These are phyloP conservation scores for Anguilla anguilla DNA, from an alignment of 2,797 vertebrate genomes.

Conservation along the genomic window DNA sequence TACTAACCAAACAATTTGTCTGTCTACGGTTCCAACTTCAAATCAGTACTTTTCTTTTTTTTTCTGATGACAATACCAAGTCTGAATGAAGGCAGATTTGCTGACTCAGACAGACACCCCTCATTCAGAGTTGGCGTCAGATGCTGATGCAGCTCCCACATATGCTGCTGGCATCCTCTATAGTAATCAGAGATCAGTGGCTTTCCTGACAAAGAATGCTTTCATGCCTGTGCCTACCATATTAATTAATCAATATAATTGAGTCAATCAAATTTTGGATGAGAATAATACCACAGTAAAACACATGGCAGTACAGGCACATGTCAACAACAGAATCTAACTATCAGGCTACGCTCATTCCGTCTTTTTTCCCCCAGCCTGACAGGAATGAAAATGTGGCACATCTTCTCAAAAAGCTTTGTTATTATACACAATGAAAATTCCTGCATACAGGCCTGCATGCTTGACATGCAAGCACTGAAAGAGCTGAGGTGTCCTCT, in stretches of 20 bases:
- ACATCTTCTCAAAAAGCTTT: neutral
- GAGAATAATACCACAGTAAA: neutral
- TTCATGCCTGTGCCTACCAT: neutral
- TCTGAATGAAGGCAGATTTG: too few species aligned
- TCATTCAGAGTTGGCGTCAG: neutral
- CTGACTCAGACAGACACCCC: too few species aligned
- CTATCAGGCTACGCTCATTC: neutral
- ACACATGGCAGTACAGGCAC: neutral
- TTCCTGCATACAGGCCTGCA: neutral
- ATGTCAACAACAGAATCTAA: neutral
- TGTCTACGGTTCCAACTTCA: too few species aligned
- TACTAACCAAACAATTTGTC: too few species aligned
- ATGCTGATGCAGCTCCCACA: neutral
- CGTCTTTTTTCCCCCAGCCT: neutral
- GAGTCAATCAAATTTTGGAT: neutral
- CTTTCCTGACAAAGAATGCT: neutral
- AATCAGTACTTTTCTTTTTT: too few species aligned
- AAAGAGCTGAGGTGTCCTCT: neutral
- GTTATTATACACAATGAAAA: neutral
- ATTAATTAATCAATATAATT: neutral
- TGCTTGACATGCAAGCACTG: neutral
- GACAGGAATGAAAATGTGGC: neutral
- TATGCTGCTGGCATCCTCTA: neutral
- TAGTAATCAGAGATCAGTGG: neutral
- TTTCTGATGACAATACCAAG: too few species aligned